phyloP scores from a whole-genome alignment of 2,888 invertebrate genomes.

The Miltochrista miniata region DNA sequence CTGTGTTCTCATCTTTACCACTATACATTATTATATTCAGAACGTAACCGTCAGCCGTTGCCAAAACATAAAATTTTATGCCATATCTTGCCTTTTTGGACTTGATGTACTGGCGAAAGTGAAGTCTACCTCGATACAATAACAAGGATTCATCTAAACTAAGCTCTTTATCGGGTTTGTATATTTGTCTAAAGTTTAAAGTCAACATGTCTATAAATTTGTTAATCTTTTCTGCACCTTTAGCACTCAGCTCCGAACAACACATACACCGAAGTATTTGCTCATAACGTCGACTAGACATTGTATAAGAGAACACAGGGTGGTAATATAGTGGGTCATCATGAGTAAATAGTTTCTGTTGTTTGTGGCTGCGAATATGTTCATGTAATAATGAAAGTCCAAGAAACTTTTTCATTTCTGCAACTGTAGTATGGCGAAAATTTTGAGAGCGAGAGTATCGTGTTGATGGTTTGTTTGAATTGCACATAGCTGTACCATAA shows the following conservation, averaged over 20 bases:
- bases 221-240: conserved; percentile 2
- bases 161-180: conserved; percentile 5
- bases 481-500: not conserved
- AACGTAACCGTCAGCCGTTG: conserved; percentile 5
- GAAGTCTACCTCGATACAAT: not conserved
- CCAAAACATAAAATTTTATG: conserved; percentile 7
- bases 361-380: not conserved
- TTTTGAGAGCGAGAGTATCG: too few relatives aligned
- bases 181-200: not conserved
- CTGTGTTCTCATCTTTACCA: conserved; percentile 4
- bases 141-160: conserved; percentile 3
- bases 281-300: conserved; percentile 4
- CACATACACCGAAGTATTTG: conserved; percentile 6
- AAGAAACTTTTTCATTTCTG: not conserved
- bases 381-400: conserved; percentile 3
- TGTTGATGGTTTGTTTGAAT: not conserved
- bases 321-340: conserved; percentile 5
- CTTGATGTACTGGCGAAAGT: conserved; percentile 6
- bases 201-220: conserved; percentile 2
- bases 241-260: not conserved
- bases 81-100: conserved; percentile 10
- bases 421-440: too few relatives aligned
- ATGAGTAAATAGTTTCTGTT: conserved; percentile 3
- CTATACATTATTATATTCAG: conserved; percentile 8
- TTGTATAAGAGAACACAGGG: not conserved